A percentile compares a stretch with the other conserved stretches of the same genome.
phyloP scores from a whole-genome alignment of 2,113 vertebrate genomes.

The Hassar affinis region DNA sequence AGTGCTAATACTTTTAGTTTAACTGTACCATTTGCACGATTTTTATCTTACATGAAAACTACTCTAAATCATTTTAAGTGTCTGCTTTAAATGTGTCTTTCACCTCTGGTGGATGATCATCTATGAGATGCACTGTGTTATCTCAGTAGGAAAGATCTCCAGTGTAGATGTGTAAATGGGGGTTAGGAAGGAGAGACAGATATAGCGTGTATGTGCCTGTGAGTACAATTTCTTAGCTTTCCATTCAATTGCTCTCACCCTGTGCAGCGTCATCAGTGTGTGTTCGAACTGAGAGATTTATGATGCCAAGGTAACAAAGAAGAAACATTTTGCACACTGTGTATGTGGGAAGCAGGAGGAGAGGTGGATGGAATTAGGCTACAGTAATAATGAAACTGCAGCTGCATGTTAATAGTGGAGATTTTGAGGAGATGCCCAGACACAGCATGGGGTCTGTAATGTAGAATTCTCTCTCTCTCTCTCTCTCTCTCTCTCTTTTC shows the following conservation, averaged over 20 bases:
- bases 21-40: background rate
- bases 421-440: constrained; percentile 72
- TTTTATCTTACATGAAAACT: background rate
- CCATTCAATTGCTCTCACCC: background rate
- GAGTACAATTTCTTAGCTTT: constrained; percentile 14
- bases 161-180: background rate
- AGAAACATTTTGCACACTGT: background rate
- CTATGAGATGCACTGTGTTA: background rate
- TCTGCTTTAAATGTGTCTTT: background rate
- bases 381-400: constrained; percentile 70
- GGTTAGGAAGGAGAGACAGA: background rate
- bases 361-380: constrained; percentile 75
- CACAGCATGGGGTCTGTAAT: constrained; percentile 41
- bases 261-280: background rate
- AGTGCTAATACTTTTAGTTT: background rate
- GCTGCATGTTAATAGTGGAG: constrained; percentile 72
- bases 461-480: background rate
- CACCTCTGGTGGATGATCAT: background rate
- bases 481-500: background rate
- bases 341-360: constrained; percentile 29
- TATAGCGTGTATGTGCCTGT: background rate
- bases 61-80: background rate
- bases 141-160: background rate
- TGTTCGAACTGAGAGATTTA: constrained; percentile 10
- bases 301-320: constrained; percentile 7